Conservation (phyloP, 2,113 vertebrate species). For the Corydoras maculifer region DNA sequence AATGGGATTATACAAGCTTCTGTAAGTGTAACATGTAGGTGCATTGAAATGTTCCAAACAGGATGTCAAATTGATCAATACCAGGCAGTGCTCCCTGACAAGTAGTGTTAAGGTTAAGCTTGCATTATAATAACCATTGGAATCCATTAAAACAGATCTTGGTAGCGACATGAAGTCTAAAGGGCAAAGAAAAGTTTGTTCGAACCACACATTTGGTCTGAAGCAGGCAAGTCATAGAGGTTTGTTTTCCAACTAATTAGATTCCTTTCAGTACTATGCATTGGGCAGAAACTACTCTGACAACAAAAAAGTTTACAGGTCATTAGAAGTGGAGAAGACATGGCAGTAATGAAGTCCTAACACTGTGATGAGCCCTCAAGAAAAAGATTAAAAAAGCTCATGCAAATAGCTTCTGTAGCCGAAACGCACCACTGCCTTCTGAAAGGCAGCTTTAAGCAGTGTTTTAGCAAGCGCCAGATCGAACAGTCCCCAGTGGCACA, state of each 20-base stretch:
- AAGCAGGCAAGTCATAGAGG: slow-evolving; percentile 22
- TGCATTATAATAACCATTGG: slow-evolving; percentile 16
- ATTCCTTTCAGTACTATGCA: slow-evolving; percentile 26
- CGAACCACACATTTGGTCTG: slow-evolving; percentile 9
- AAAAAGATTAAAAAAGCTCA: slow-evolving; percentile 24
- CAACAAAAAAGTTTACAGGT: slow-evolving; percentile 38
- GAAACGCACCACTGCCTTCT: slow-evolving; percentile 25
- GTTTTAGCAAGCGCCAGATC: slow-evolving; percentile 8
- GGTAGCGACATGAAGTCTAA: slow-evolving; percentile 24
- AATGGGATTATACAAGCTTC: too few relatives aligned
- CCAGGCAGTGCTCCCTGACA: background rate
- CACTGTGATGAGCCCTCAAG: slow-evolving; percentile 16
- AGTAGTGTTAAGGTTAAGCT: slow-evolving; percentile 17
- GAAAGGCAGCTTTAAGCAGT: slow-evolving; percentile 30
- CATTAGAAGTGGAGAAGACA: slow-evolving; percentile 36
- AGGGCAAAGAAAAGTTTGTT: slow-evolving; percentile 24
- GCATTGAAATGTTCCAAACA: too few relatives aligned
- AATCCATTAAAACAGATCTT: slow-evolving; percentile 19
- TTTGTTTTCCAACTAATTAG: slow-evolving; percentile 37
- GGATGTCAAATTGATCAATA: too few relatives aligned
- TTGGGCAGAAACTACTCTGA: slow-evolving; percentile 21
- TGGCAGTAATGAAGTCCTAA: slow-evolving; percentile 34
- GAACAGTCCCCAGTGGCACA: slow-evolving; percentile 21
- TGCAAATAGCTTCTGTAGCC: slow-evolving; percentile 28
- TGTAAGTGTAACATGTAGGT: too few relatives aligned